Percentiles rank a stretch among this genome's conserved stretches.
Evolutionary conservation across 1,140 invertebrate species (phyloP).

Genomic region (Neotoxoptera formosana): DNA sequence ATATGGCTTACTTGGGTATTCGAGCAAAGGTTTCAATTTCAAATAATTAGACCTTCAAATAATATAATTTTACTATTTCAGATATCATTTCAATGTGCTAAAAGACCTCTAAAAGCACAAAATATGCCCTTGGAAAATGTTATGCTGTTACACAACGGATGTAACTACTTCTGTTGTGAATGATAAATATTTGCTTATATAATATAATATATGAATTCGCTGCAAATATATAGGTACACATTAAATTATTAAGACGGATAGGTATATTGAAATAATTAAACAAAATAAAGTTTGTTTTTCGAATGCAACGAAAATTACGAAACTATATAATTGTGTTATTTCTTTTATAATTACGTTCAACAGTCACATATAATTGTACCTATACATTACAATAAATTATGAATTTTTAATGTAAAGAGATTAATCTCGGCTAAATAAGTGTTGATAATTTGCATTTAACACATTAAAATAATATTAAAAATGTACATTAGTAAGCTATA

Average conservation of each 20-base stretch:
- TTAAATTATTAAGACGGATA: not conserved
- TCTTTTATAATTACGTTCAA: not conserved
- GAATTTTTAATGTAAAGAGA: not conserved
- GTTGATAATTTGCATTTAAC: not conserved
- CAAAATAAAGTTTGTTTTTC: not conserved
- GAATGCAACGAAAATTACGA: not conserved
- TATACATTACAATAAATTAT: not conserved
- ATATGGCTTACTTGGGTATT: not conserved
- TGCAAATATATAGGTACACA: too few relatives aligned
- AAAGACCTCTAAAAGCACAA: conserved; percentile 30
- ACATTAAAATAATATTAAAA: not conserved
- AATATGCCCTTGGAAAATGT: not conserved
- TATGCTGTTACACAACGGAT: not conserved
- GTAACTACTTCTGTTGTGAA: conserved; percentile 27
- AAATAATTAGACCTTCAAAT: conserved; percentile 39
- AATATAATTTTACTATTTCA: conserved; percentile 4
- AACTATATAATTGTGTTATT: not conserved
- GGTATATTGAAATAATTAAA: conserved; percentile 30
- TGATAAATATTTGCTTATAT: conserved; percentile 33
- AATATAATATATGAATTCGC: not conserved
- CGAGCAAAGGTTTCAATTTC: conserved; percentile 17
- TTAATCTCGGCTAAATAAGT: not conserved
- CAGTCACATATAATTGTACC: not conserved
- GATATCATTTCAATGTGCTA: conserved; percentile 34
- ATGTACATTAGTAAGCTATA: not conserved